These are phyloP conservation scores for Portevinia maculata DNA, from an alignment of 2,888 invertebrate genomes.

Conservation along the genomic window DNA sequence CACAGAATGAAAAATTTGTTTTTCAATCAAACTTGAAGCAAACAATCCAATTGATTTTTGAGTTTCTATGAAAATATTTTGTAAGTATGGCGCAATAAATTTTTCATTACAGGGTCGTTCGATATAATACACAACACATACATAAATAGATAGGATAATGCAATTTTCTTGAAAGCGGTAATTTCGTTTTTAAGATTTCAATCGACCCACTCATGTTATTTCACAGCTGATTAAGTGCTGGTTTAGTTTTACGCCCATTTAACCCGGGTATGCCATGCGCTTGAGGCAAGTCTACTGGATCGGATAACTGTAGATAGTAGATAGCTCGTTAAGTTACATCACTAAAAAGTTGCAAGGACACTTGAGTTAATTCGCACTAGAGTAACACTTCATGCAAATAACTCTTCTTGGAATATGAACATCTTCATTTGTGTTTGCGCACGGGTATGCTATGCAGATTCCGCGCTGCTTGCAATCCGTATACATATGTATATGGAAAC, in stretches of 20 bases:
- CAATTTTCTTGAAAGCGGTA: constrained; percentile 68
- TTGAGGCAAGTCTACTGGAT: constrained; percentile 12
- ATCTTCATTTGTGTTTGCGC: constrained; percentile 25
- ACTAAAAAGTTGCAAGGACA: constrained; percentile 57
- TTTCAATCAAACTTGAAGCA: constrained; percentile 56
- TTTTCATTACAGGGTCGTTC: constrained; percentile 26
- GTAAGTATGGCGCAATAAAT: constrained; percentile 33
- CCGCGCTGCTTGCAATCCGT: constrained; percentile 8
- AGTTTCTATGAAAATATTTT: constrained; percentile 22
- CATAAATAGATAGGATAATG: constrained; percentile 47
- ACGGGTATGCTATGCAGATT: constrained; percentile 11
- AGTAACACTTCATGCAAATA: constrained; percentile 63
- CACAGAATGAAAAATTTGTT: constrained; percentile 33
- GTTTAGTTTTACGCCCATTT: constrained; percentile 59
- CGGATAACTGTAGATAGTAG: constrained; percentile 51
- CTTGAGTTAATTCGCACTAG: constrained; percentile 63
- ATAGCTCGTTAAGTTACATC: constrained; percentile 51
- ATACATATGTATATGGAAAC: constrained; percentile 23
- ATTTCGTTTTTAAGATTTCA: constrained; percentile 62
- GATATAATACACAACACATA: too few species aligned
- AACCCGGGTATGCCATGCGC: constrained; percentile 33
- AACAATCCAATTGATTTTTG: constrained; percentile 33
- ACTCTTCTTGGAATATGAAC: constrained; percentile 52
- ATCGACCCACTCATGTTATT: constrained; percentile 67
- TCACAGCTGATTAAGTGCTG: constrained; percentile 61